Base-by-base conservation (phyloP, 2,797 vertebrate species). In the Danio kyathit region DNA sequence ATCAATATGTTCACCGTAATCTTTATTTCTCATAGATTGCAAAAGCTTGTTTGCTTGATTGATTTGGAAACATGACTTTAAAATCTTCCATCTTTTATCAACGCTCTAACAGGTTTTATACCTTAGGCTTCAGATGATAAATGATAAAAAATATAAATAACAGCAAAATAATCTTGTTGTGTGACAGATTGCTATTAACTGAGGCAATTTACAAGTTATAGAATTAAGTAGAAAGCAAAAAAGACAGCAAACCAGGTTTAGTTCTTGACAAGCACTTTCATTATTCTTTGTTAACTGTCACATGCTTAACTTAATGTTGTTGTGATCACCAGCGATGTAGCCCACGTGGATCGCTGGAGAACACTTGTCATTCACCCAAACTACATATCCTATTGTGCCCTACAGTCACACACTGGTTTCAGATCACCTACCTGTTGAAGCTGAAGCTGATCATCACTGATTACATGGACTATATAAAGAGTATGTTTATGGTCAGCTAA, bases 261-360 rank as follows among this genome's bases (percentile, higher is more conserved):
- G 48, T 19, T 72, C 8, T 66, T 87, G 88, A 91, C 87, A 89
- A 86, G 88, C 80, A 17, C 81, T 74, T 88, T 91, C 87, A 91
- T 91, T 92, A 91, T 89, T 91, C 89, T 89, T 84, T 85, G 89
- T 90, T 89, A 92, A 91, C 91, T 91, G 89, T 89, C 90, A 91
- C 85, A 57, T 51, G 79, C 82, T 90, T 87, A 90, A 88, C 89
- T 89, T 86, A 29, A 29, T 29, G 29, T 29, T 29, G 29, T 29
- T 29, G 29, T 29, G 29, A 29, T 29, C 29, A 29, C 3, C 29
- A 1, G 1, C 3, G 29, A 29, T 29, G 1, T 29, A 29, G 29
- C 29, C 29, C 29, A 29, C 29, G 29, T 29, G 29, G 29, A 3
- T 29, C 3, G 29, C 29, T 29, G 1, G 29, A 29, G 29, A 29